Conservation (phyloP, 2,888 invertebrate genomes). For the Drosophila testacea region DNA sequence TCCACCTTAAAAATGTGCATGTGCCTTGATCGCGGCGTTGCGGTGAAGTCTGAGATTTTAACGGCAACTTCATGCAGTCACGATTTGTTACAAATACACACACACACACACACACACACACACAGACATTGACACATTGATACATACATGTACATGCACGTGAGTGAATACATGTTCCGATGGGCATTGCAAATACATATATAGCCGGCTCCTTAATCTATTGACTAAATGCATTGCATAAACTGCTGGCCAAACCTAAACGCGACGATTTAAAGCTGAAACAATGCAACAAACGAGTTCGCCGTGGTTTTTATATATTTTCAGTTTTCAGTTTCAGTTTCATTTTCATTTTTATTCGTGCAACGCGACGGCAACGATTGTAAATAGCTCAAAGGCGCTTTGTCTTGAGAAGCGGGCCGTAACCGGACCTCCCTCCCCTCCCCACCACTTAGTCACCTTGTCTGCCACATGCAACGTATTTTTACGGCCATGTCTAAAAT, state of each 20-base stretch:
- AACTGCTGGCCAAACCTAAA: slow-evolving; percentile 70
- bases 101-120: slow-evolving; percentile 28
- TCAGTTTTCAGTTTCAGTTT: slow-evolving; percentile 40
- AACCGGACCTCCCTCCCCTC: background rate
- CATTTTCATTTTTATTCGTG: slow-evolving; percentile 49
- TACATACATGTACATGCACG: slow-evolving; percentile 6
- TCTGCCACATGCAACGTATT: slow-evolving; percentile 29
- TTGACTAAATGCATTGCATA: slow-evolving; percentile 80
- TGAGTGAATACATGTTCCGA: slow-evolving; percentile 27
- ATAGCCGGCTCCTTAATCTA: slow-evolving; percentile 71
- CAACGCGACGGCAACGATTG: slow-evolving; percentile 39
- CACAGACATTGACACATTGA: slow-evolving; percentile 29
- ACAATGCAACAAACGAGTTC: slow-evolving; percentile 72
- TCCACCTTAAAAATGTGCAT: slow-evolving; percentile 74
- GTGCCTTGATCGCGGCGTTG: slow-evolving; percentile 49
- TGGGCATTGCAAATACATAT: slow-evolving; percentile 39
- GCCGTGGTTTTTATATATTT: slow-evolving; percentile 29
- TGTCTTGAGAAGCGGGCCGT: slow-evolving; percentile 45
- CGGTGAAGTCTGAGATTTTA: slow-evolving; percentile 62
- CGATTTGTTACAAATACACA: slow-evolving; percentile 64
- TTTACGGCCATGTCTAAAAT: slow-evolving; percentile 64
- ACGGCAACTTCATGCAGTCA: slow-evolving; percentile 79
- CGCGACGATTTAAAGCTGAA: slow-evolving; percentile 53
- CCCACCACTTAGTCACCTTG: background rate
- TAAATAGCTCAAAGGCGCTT: slow-evolving; percentile 75